Percentiles rank a stretch among this genome's conserved stretches.
Evolutionary conservation across 2,888 invertebrate species (phyloP).

Genomic region (Clunio marinus): DNA sequence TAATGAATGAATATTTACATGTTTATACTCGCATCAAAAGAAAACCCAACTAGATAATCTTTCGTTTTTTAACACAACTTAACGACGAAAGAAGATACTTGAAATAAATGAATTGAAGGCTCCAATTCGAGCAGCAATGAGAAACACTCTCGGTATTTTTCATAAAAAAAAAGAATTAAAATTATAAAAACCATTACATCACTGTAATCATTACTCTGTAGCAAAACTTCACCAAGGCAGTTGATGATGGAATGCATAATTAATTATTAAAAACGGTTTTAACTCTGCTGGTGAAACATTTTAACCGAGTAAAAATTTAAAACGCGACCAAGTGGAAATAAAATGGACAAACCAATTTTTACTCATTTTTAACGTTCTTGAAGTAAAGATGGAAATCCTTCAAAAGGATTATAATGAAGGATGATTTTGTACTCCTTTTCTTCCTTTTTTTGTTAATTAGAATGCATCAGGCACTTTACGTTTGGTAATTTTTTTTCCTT

Average conservation of each 20-base stretch:
- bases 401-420: too few relatives aligned
- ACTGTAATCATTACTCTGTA: neutral
- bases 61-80: neutral
- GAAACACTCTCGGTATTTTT: too few relatives aligned
- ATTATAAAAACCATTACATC: too few relatives aligned
- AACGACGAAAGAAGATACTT: neutral
- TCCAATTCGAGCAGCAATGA: too few relatives aligned
- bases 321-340: slow-evolving; percentile 19
- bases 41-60: neutral
- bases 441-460: too few relatives aligned
- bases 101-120: slow-evolving; percentile 9
- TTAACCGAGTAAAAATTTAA: neutral
- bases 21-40: slow-evolving; percentile 4
- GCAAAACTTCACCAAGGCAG: neutral
- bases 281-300: neutral
- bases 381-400: too few relatives aligned
- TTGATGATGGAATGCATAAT: slow-evolving; percentile 14
- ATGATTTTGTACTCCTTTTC: too few relatives aligned
- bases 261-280: neutral
- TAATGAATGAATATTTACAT: slow-evolving; percentile 19
- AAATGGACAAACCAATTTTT: neutral
- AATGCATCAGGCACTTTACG: slow-evolving; percentile 24
- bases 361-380: too few relatives aligned
- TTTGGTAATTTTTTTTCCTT: neutral
- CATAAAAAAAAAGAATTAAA: too few relatives aligned